These are phyloP conservation scores for Anagyrus pseudococci DNA, from an alignment of 2,888 invertebrate species.

Conservation along the genomic window DNA sequence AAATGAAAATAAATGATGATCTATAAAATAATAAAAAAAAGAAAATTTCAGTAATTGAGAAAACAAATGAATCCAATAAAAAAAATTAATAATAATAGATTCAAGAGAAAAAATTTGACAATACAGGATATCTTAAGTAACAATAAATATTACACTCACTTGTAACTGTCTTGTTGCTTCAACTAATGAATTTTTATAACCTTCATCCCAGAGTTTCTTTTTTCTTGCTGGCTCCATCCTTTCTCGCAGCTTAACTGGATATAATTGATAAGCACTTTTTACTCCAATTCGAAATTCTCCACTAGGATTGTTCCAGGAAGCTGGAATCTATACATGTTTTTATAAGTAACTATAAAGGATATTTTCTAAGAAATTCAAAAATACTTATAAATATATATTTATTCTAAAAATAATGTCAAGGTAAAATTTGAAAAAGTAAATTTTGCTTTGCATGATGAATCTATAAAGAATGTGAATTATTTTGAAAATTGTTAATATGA, in stretches of 20 bases:
- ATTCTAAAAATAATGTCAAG: too few species aligned
- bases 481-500: too few species aligned
- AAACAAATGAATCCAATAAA: too few species aligned
- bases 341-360: slow-evolving; percentile 24
- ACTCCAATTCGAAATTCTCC: slow-evolving; percentile 88
- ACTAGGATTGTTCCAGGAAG: slow-evolving; percentile 81
- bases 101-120: not conserved
- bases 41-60: not conserved
- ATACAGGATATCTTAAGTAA: not conserved
- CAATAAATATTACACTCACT: slow-evolving; percentile 46
- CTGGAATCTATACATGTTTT: slow-evolving; percentile 72
- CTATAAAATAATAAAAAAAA: too few species aligned
- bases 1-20: too few species aligned
- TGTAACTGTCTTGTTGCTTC: slow-evolving; percentile 78
- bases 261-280: slow-evolving; percentile 84
- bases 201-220: slow-evolving; percentile 85
- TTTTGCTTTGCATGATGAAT: too few species aligned
- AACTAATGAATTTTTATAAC: slow-evolving; percentile 80
- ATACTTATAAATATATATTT: not conserved
- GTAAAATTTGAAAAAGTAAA: not conserved
- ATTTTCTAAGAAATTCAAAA: slow-evolving; percentile 5
- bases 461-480: not conserved
- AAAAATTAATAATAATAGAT: not conserved
- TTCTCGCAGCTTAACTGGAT: slow-evolving; percentile 83
- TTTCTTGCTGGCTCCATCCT: slow-evolving; percentile 78